These are phyloP conservation scores for Pseudomugil tenellus DNA, from an alignment of 2,797 vertebrate species.

Conservation along the genomic window DNA sequence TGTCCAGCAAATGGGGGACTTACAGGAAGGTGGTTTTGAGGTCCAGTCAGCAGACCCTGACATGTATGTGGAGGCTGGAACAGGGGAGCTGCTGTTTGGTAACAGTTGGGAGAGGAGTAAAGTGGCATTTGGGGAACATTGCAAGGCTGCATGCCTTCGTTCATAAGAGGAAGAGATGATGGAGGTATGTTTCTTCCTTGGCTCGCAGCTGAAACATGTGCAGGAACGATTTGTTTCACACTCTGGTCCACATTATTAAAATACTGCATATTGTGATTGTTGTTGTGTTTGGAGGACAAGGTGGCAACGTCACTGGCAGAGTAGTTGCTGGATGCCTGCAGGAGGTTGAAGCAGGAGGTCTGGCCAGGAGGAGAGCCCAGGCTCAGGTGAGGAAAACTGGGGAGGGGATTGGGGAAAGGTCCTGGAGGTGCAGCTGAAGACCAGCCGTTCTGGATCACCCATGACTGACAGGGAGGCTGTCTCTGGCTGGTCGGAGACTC, in stretches of 20 bases:
- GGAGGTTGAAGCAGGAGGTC: slow-evolving; percentile 11
- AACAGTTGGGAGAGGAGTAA: slow-evolving; percentile 28
- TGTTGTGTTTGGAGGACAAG: not conserved
- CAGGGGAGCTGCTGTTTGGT: slow-evolving; percentile 18
- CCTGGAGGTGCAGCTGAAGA: slow-evolving; percentile 38
- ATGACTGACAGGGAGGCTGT: slow-evolving; percentile 53
- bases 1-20: slow-evolving; percentile 11
- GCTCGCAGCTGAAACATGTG: not conserved
- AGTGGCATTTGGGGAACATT: slow-evolving; percentile 23
- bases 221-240: not conserved
- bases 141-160: slow-evolving; percentile 1
- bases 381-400: slow-evolving; percentile 54
- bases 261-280: not conserved
- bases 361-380: slow-evolving; percentile 45
- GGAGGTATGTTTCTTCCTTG: slow-evolving; percentile 34
- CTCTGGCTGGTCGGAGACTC: slow-evolving; percentile 59
- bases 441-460: slow-evolving; percentile 66
- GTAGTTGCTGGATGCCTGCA: slow-evolving; percentile 14
- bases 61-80: slow-evolving; percentile 22
- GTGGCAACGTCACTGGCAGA: not conserved
- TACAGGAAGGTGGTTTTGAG: slow-evolving; percentile 29
- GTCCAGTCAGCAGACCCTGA: slow-evolving; percentile 42
- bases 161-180: slow-evolving; percentile 32
- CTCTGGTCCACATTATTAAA: not conserved
- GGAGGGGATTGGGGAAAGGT: slow-evolving; percentile 33